These are phyloP conservation scores for Idris sp. DNA, from an alignment of 1,140 invertebrate genomes.

Conservation along the genomic window DNA sequence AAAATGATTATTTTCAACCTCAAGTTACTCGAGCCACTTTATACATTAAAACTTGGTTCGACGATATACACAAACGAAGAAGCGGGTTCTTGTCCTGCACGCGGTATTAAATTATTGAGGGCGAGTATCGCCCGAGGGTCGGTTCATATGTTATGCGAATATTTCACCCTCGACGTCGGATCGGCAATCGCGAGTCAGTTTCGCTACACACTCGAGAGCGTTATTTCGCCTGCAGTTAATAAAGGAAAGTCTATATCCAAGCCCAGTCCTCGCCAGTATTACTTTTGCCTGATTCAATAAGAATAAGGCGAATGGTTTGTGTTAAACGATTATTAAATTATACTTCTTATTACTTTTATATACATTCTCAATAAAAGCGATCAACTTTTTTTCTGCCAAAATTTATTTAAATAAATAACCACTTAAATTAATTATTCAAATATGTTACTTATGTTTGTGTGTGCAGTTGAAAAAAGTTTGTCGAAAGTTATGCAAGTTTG, in stretches of 20 bases:
- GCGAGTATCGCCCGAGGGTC: conserved; percentile 65
- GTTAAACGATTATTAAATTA: conserved; percentile 60
- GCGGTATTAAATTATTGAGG: conserved; percentile 73
- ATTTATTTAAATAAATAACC: too few species aligned
- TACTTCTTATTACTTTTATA: conserved; percentile 48
- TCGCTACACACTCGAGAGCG: conserved; percentile 45
- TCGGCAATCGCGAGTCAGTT: conserved; percentile 55
- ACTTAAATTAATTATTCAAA: too few species aligned
- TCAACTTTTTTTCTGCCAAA: conserved; percentile 16
- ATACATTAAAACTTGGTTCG: too few species aligned
- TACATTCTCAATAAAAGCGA: conserved; percentile 34
- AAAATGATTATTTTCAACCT: too few species aligned
- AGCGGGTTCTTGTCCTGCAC: conserved; percentile 66
- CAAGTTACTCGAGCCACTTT: too few species aligned
- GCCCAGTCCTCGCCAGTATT: conserved; percentile 47
- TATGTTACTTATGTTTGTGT: conserved; percentile 7
- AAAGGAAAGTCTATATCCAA: conserved; percentile 53
- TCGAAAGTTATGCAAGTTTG: conserved; percentile 50
- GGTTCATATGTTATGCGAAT: conserved; percentile 71
- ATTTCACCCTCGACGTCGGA: conserved; percentile 60
- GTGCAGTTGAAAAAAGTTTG: conserved; percentile 40
- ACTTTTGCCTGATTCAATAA: conserved; percentile 58
- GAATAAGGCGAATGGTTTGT: conserved; percentile 53
- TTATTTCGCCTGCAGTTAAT: conserved; percentile 59
- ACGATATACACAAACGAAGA: too few species aligned